phyloP scores from a whole-genome alignment of 2,888 invertebrate species.

The Metalampra italica region DNA sequence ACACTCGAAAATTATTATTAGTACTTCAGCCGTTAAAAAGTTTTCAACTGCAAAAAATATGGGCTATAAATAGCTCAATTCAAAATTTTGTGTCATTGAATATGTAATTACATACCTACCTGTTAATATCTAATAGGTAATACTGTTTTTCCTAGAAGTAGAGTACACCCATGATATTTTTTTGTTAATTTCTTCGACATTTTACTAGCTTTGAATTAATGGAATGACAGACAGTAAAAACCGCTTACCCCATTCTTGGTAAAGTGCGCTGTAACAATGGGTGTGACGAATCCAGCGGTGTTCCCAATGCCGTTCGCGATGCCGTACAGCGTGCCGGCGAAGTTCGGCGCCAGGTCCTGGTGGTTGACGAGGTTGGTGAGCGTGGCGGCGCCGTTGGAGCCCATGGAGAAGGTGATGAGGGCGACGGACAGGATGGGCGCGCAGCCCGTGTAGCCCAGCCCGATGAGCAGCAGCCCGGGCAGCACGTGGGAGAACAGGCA shows the following conservation, averaged over 20 bases:
- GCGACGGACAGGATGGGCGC: conserved; percentile 81
- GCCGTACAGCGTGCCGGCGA: conserved; percentile 86
- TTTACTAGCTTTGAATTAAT: too few species aligned
- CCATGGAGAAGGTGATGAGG: conserved; percentile 83
- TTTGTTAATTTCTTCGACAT: too few species aligned
- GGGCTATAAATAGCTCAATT: too few species aligned
- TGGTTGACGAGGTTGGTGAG: conserved; percentile 81
- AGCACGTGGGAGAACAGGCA: conserved; percentile 80
- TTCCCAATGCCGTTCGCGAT: conserved; percentile 86
- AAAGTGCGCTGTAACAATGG: conserved; percentile 83
- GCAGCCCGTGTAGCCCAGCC: conserved; percentile 80
- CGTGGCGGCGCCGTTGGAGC: conserved; percentile 81
- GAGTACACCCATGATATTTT: too few species aligned
- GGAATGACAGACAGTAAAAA: too few species aligned
- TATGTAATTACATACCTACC: too few species aligned
- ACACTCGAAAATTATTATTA: too few species aligned
- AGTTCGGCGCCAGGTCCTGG: conserved; percentile 88
- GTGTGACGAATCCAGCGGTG: conserved; percentile 85
- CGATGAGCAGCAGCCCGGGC: conserved; percentile 72
- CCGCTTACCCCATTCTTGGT: conserved; percentile 76
- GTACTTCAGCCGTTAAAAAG: too few species aligned
- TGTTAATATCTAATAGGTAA: too few species aligned
- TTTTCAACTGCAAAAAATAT: too few species aligned
- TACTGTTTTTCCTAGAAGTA: too few species aligned
- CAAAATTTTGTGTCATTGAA: too few species aligned